Evolutionary conservation across 2,888 invertebrate genomes (phyloP), one percentile per base, ranked within the genome.

Genomic region (Muschampia plurimacula): DNA sequence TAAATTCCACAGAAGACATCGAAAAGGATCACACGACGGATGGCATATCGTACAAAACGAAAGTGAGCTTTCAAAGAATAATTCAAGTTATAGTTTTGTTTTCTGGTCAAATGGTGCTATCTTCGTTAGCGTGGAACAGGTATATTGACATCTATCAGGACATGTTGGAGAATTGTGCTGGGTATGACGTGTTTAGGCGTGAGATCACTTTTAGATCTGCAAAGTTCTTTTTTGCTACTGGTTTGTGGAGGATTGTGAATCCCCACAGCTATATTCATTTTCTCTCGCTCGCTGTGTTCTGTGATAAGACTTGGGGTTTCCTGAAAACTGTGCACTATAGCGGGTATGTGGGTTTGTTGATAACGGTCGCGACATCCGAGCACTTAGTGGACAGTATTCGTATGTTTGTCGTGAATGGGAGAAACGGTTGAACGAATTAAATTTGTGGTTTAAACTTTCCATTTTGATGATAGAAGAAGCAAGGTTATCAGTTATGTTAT

Each of bases 101-200:
- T 79, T 95, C 96, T 5, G 96, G 96, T 0, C 97, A 97, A 84
- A 94, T 98, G 84, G 83, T 97, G 66, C 86, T 97, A 0, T 97
- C 97, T 72, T 97, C 97, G 0, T 91, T 96, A 69, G 96, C 96
- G 9, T 98, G 98, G 98, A 98, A 98, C 90, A 95, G 97, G 41
- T 97, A 97, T 81, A 97, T 98, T 79, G 96, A 96, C 65, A 88
- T 97, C 6, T 98, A 97, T 83, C 97, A 97, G 80, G 96, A 97
- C 79, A 89, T 97, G 81, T 85, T 98, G 46, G 97, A 98, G 82
- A 95, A 95, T 41, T 95, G 95, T 72, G 75, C 84, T 0, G 92
- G 92, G n/a, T 92, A 95, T 15, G 91, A 93, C 41, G 92, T 96
- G 75, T 88, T 91, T 52, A 85, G 89, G 63, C 91, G 95, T 60